Evolutionary conservation across 2,888 invertebrate species (phyloP).

Genomic region (Sussaba pulchella): DNA sequence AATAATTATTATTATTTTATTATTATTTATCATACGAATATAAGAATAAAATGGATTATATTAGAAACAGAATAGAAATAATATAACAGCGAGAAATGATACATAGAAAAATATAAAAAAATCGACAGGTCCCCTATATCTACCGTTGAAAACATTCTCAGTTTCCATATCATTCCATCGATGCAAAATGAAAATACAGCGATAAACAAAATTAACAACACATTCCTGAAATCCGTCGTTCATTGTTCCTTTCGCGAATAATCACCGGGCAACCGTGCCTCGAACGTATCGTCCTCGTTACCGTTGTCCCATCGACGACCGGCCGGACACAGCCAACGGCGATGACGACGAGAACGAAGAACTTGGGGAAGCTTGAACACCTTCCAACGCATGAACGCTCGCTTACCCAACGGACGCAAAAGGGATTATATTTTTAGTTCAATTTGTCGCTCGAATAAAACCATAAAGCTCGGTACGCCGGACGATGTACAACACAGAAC

Average conservation of each 20-base stretch:
- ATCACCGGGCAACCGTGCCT: neutral
- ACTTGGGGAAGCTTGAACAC: conserved; percentile 51
- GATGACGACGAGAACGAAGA: conserved; percentile 47
- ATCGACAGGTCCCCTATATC: too few species aligned
- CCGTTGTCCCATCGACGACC: conserved; percentile 17
- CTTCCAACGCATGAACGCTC: conserved; percentile 78
- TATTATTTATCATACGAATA: too few species aligned
- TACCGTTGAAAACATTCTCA: too few species aligned
- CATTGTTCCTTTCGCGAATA: neutral
- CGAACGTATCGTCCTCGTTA: neutral
- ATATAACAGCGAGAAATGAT: too few species aligned
- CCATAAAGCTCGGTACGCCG: conserved; percentile 75
- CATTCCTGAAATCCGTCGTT: too few species aligned
- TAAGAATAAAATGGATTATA: too few species aligned
- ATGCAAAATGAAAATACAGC: too few species aligned
- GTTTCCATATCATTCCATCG: too few species aligned
- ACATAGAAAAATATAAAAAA: too few species aligned
- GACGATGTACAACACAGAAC: conserved; percentile 8
- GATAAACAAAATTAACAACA: too few species aligned
- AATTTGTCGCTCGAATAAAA: conserved; percentile 82
- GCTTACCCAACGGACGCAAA: conserved; percentile 76
- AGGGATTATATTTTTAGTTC: conserved; percentile 83
- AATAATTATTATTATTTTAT: too few species aligned
- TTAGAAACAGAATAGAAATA: too few species aligned
- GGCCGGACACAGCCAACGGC: conserved; percentile 7